Evolutionary conservation across 2,113 vertebrate genomes (phyloP), one percentile per base, ranked within the genome.

Genomic region (Phaethon lepturus): DNA sequence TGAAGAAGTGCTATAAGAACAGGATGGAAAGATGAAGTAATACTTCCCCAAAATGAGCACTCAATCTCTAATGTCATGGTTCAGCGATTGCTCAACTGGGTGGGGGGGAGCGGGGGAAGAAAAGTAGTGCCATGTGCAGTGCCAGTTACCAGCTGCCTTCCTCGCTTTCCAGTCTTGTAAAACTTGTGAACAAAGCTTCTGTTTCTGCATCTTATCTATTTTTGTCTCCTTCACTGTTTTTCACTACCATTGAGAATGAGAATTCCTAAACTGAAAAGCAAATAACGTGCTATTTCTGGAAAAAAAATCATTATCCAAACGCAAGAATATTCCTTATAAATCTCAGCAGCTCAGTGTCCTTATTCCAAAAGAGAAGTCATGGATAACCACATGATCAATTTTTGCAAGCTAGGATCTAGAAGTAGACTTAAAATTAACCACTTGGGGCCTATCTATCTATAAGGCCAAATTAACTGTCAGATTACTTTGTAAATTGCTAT

Each of bases 251-350:
- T 35, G 10, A 77, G 23, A 86, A 55, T 2, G n/a, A 88, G 33
- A 71, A 73, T 14, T 76, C 47, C 50, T 75, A 31, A 96, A 69
- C 24, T 31, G 31, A 78, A 88, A 82, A 76, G 31, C 11, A 66
- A 87, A 59, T 17, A 35, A 74, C 0, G 0, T 26, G 10, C 13
- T 63, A 58, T 50, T 77, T 71, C 35, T 23, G 14, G 1, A 7
- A 66, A 40, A 38, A 58, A 52, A 29, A 6, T 8, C 45, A 18
- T 53, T 72, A 44, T 28, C 50, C 13, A 89, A 64, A 81, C 52
- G 7, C 35, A 67, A 55, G 10, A 69, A 55, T 74, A 40, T 42
- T 55, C 44, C 33, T 56, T 69, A 29, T 29, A 73, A 73, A 50
- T 26, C 28, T 71, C 53, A 79, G 50, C 50, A 73, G 35, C 33